Evolutionary conservation across 1,140 invertebrate species (phyloP).

Genomic region (Stegodyphus mimosarum): DNA sequence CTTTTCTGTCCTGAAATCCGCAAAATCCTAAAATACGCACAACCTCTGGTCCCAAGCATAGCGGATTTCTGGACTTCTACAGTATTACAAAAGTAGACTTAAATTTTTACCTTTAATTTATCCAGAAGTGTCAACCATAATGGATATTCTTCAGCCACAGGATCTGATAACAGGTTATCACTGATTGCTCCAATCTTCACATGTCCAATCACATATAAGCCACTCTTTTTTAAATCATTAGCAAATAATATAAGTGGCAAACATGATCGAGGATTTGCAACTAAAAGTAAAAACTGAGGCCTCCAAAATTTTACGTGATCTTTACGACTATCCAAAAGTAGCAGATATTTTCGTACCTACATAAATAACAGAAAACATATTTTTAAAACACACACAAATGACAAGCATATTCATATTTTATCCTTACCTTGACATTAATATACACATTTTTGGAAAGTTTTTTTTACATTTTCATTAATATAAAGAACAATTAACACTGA

Average conservation of each 20-base stretch:
- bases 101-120: slow-evolving; percentile 76
- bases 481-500: too few species aligned
- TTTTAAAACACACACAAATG: not conserved
- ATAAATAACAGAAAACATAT: slow-evolving; percentile 49
- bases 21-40: too few species aligned
- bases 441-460: too few species aligned
- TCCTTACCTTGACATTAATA: too few species aligned
- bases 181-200: slow-evolving; percentile 76
- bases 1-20: too few species aligned
- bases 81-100: not conserved
- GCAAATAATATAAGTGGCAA: slow-evolving; percentile 96
- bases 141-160: slow-evolving; percentile 80
- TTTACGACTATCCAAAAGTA: slow-evolving; percentile 94
- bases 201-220: slow-evolving; percentile 94
- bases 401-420: not conserved
- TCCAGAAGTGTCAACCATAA: slow-evolving; percentile 90
- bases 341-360: slow-evolving; percentile 92
- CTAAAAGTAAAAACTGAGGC: slow-evolving; percentile 94
- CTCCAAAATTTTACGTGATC: slow-evolving; percentile 99
- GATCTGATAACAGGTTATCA: slow-evolving; percentile 72
- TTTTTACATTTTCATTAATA: too few species aligned
- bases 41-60: too few species aligned
- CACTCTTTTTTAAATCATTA: slow-evolving; percentile 98
- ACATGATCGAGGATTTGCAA: slow-evolving; percentile 88
- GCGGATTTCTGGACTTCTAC: too few species aligned